Evolutionary conservation across 1,140 invertebrate species (phyloP), one percentile per base, ranked within the genome.

Genomic region (Sycobia sp.): DNA sequence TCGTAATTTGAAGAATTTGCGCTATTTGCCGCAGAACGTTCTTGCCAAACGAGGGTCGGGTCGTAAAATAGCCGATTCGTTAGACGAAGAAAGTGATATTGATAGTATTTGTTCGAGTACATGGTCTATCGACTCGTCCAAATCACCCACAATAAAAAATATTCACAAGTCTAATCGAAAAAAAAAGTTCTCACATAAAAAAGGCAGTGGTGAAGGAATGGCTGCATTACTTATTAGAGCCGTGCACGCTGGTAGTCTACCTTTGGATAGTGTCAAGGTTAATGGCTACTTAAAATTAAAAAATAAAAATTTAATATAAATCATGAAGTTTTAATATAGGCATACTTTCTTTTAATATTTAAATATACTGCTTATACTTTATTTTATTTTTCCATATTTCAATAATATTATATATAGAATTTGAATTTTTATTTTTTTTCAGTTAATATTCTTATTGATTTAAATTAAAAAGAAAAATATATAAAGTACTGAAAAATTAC

Each of bases 181-280:
- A 14, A 86, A 84, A 66, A 82, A 80, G 46, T 76, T 80, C 4
- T 82, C 77, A 29, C 84, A 86, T 56, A 79, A 82, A n/a, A 86
- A 86, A 68, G 78, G 76, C 9, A 72, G 77, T 47, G 84, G 82
- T 58, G 84, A 87, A 69, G 77, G 81, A 2, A 88, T 89, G 82
- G 86, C 86, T 2, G 85, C 87, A 10, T 80, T 88, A 55, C 73
- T 90, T 20, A 88, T 88, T 2, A 79, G 85, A 62, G 88, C 87
- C 7, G 82, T 89, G 7, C 86, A 87, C 46, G 84, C 83, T n/a
- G 86, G 82, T 9, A 58, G 68, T 63, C 54, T 73, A 22, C 70
- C 73, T 11, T 71, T 89, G 8, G 85, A 86, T 38, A 83, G 84
- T 53, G 85, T 87, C 5, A 81, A 75, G 36, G 62, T n/a, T n/a